A percentile compares a stretch with the other conserved stretches of the same genome.
phyloP scores from a whole-genome alignment of 2,797 vertebrate species.

The Eurystomus glaucurus region DNA sequence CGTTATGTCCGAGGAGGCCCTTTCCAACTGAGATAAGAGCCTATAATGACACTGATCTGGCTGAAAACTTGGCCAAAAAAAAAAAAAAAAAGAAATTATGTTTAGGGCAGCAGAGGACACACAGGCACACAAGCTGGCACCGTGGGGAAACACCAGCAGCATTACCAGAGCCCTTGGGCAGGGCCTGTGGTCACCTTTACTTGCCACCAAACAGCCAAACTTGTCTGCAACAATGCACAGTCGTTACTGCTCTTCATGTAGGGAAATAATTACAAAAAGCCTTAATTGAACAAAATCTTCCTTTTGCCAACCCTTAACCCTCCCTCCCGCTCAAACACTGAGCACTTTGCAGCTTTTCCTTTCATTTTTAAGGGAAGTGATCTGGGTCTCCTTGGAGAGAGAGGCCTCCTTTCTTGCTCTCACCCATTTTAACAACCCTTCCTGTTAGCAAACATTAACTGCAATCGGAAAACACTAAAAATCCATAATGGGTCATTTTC shows the following conservation, averaged over 20 bases:
- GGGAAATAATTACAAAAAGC: not conserved
- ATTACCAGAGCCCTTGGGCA: not conserved
- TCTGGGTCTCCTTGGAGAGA: not conserved
- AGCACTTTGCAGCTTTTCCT: not conserved
- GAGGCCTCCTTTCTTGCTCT: not conserved
- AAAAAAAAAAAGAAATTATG: fast-evolving
- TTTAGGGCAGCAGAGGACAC: not conserved
- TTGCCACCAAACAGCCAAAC: not conserved
- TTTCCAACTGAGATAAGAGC: not conserved
- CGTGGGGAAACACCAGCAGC: not conserved
- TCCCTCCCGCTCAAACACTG: not conserved
- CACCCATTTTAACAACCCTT: not conserved
- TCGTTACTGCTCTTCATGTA: not conserved
- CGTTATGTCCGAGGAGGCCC: not conserved
- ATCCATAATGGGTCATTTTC: not conserved
- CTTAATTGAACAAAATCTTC: not conserved
- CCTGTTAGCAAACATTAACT: not conserved
- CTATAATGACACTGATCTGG: not conserved
- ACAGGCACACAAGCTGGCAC: fast-evolving
- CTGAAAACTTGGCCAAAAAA: not conserved
- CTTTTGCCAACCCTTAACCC: not conserved
- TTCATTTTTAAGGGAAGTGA: not conserved
- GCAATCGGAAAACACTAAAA: not conserved
- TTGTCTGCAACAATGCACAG: too few species aligned
- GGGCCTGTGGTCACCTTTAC: not conserved